These are phyloP conservation scores for Xylota sylvarum DNA, from an alignment of 2,888 invertebrate genomes.

Conservation along the genomic window DNA sequence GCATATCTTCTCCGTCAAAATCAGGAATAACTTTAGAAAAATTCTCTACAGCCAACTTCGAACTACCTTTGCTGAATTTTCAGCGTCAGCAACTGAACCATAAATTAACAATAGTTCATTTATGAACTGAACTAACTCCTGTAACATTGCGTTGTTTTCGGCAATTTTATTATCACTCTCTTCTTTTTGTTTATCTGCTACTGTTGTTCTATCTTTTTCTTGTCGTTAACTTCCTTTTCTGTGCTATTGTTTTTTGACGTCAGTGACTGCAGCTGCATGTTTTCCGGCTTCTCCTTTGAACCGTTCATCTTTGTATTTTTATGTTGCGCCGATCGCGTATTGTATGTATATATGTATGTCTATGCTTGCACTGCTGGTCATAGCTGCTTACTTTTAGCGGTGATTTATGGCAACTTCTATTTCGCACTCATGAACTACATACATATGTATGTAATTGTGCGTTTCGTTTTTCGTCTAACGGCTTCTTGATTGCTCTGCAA, in stretches of 20 bases:
- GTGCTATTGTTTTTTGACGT: background rate
- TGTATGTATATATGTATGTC: background rate
- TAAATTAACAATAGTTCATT: too few relatives aligned
- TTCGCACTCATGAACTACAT: conserved; percentile 11
- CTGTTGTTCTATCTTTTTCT: too few relatives aligned
- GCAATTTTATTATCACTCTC: conserved; percentile 11
- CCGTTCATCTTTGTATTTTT: background rate
- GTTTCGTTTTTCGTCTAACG: background rate
- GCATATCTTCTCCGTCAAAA: conserved; percentile 27
- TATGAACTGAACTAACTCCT: conserved; percentile 25
- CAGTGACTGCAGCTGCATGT: background rate
- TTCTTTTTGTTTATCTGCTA: background rate
- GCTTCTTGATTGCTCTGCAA: background rate
- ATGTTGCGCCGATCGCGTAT: background rate
- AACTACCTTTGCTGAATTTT: conserved; percentile 13
- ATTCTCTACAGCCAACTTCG: conserved; percentile 27
- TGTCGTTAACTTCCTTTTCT: background rate
- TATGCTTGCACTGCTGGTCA: too few relatives aligned
- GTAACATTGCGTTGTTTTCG: conserved; percentile 14
- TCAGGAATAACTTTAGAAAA: conserved; percentile 39
- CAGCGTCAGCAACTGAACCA: conserved; percentile 12
- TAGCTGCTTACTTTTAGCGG: background rate
- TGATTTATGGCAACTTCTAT: background rate
- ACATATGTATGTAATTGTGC: too few relatives aligned
- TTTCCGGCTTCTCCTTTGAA: background rate